Percentiles rank a stretch among this genome's conserved stretches.
phyloP scores from a whole-genome alignment of 2,888 invertebrate genomes.

The Plutella xylostella region DNA sequence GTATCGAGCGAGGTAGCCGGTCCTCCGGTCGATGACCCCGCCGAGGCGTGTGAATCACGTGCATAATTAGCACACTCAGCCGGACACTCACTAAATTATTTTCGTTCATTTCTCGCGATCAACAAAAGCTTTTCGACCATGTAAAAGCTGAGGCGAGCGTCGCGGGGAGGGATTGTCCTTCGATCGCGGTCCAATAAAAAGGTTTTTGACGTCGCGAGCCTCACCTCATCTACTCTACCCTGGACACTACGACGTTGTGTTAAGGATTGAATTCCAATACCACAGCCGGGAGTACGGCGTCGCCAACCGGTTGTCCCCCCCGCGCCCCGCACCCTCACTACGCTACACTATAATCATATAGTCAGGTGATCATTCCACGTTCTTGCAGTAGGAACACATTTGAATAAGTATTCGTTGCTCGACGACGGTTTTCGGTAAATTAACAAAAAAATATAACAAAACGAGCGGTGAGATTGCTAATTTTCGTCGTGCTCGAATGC shows the following conservation, averaged over 20 bases:
- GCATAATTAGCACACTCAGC: not conserved
- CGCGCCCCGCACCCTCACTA: slow-evolving; percentile 16
- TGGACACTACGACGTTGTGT: not conserved
- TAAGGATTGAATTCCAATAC: not conserved
- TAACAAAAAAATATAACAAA: too few species aligned
- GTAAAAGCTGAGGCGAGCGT: slow-evolving; percentile 12
- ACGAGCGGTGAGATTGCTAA: too few species aligned
- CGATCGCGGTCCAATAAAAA: slow-evolving; percentile 37
- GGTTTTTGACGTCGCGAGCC: slow-evolving; percentile 33
- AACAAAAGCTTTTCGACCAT: slow-evolving; percentile 22
- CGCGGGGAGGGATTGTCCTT: slow-evolving; percentile 28
- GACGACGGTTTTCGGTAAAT: too few species aligned
- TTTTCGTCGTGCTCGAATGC: too few species aligned
- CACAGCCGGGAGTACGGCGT: slow-evolving; percentile 11
- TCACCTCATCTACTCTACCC: not conserved
- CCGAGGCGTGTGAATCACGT: not conserved
- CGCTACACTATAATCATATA: slow-evolving; percentile 20
- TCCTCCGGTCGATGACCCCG: not conserved
- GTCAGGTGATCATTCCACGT: slow-evolving; percentile 26
- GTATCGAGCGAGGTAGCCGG: too few species aligned
- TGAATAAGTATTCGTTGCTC: too few species aligned
- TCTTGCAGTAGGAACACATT: slow-evolving; percentile 1
- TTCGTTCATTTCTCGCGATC: slow-evolving; percentile 16
- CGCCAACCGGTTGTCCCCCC: slow-evolving; percentile 30
- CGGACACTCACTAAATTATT: slow-evolving; percentile 4